Evolutionary conservation across 2,113 vertebrate genomes (phyloP).

Genomic region (Talpa occidentalis): DNA sequence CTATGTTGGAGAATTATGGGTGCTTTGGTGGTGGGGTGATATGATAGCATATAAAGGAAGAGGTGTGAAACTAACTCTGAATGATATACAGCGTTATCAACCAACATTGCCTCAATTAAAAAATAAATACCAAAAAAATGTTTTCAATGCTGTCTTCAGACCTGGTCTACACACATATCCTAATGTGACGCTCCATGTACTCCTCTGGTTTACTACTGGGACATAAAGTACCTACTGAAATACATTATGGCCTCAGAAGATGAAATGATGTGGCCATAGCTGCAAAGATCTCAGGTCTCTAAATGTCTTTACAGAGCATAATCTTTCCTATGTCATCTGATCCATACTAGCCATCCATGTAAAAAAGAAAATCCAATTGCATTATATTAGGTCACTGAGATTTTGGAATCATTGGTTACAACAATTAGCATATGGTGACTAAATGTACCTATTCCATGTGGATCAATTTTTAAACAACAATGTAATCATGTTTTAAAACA

Average conservation of each 20-base stretch:
- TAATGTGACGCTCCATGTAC: fast-evolving
- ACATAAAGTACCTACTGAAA: not conserved
- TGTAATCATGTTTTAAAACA: not conserved
- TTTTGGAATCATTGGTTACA: not conserved
- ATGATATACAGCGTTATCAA: no score
- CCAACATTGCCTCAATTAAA: not conserved
- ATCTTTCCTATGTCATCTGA: not conserved
- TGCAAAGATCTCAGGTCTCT: not conserved
- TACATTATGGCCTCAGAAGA: not conserved
- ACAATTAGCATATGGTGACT: not conserved
- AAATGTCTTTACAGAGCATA: not conserved
- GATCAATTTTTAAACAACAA: slow-evolving; percentile 1
- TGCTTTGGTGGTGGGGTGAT: no score
- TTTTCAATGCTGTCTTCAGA: not conserved
- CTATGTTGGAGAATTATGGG: no score
- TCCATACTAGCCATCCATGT: not conserved
- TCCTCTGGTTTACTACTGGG: not conserved
- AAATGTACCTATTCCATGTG: not conserved
- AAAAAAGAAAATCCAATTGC: not conserved
- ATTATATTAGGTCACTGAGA: not conserved
- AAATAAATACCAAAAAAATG: not conserved
- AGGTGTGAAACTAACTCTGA: no score
- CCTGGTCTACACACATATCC: not conserved
- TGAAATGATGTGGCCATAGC: not conserved
- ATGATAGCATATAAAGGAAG: no score